Percentiles rank a stretch among this genome's conserved stretches.
phyloP scores from a whole-genome alignment of 2,113 vertebrate genomes.

The Petromus typicus region DNA sequence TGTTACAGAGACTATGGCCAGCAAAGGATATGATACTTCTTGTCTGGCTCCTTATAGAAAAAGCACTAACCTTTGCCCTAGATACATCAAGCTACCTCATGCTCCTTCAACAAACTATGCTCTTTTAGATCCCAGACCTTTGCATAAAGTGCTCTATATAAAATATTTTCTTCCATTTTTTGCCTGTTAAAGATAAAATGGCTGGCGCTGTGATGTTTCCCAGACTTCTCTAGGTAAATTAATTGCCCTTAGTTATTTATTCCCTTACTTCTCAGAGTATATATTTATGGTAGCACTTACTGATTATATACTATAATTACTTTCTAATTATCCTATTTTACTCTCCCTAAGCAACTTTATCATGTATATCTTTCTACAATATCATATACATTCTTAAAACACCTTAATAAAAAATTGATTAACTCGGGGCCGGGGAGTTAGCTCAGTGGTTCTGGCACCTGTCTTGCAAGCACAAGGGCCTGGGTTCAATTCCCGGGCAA shows the following conservation, averaged over 20 bases:
- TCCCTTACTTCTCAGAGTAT: conserved; percentile 48
- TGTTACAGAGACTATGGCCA: conserved; percentile 24
- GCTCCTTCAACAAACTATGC: conserved; percentile 24
- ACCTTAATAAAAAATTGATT: conserved; percentile 49
- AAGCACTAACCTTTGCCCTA: conserved; percentile 34
- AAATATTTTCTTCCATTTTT: conserved; percentile 43
- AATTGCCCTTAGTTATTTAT: conserved; percentile 41
- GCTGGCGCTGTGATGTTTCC: conserved; percentile 50
- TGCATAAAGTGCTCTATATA: conserved; percentile 7
- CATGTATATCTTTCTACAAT: conserved; percentile 53
- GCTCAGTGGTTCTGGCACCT: too few species aligned
- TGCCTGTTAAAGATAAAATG: conserved; percentile 47
- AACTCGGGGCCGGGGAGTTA: too few species aligned
- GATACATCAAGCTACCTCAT: conserved; percentile 39
- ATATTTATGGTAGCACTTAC: conserved; percentile 18
- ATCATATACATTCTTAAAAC: conserved; percentile 54
- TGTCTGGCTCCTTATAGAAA: not conserved
- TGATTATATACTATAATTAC: conserved; percentile 54
- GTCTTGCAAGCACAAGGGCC: too few species aligned
- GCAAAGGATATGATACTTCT: conserved; percentile 31
- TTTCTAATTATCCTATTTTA: conserved; percentile 48
- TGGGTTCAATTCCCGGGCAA: too few species aligned
- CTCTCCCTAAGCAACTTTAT: conserved; percentile 59
- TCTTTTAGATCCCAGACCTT: conserved; percentile 37
- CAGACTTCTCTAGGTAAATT: conserved; percentile 48